phyloP scores from a whole-genome alignment of 2,888 invertebrate species.

The Calameuta idolon region DNA sequence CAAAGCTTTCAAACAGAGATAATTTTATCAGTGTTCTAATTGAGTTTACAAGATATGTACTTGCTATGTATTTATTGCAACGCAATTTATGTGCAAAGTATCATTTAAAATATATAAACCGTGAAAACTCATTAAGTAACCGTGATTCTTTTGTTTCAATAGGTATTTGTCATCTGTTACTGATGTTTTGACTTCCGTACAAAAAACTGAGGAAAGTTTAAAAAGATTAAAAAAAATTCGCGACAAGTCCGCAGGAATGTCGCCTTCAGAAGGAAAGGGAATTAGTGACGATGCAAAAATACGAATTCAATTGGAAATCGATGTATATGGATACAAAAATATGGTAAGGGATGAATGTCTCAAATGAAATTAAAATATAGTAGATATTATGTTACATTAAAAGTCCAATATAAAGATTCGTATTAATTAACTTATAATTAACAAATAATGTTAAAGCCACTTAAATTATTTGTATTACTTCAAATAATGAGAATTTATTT shows the following conservation, averaged over 20 bases:
- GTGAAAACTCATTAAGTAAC: constrained; percentile 1
- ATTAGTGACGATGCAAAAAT: constrained; percentile 95
- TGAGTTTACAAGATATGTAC: constrained; percentile 37
- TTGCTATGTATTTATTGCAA: constrained; percentile 32
- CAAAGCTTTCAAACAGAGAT: constrained; percentile 67
- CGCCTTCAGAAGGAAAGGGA: constrained; percentile 70
- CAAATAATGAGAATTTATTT: no score
- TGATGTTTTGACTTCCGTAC: constrained; percentile 92
- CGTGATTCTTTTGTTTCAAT: constrained; percentile 25
- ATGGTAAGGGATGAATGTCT: constrained; percentile 64
- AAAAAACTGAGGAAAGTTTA: constrained; percentile 95
- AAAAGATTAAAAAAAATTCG: constrained; percentile 88
- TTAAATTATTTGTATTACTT: no score
- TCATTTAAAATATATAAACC: constrained; percentile 13
- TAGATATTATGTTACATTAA: neutral
- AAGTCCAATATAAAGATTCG: neutral
- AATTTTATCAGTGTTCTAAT: constrained; percentile 70
- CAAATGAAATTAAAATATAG: neutral
- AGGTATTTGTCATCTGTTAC: constrained; percentile 80
- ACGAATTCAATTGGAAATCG: constrained; percentile 87
- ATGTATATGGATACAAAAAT: constrained; percentile 81
- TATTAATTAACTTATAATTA: neutral
- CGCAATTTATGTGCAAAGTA: constrained; percentile 53
- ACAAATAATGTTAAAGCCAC: constrained; percentile 8
- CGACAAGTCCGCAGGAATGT: constrained; percentile 69